Percentiles rank a stretch among this genome's conserved stretches.
phyloP scores from a whole-genome alignment of 2,888 invertebrate species.

The Papilio protenor region DNA sequence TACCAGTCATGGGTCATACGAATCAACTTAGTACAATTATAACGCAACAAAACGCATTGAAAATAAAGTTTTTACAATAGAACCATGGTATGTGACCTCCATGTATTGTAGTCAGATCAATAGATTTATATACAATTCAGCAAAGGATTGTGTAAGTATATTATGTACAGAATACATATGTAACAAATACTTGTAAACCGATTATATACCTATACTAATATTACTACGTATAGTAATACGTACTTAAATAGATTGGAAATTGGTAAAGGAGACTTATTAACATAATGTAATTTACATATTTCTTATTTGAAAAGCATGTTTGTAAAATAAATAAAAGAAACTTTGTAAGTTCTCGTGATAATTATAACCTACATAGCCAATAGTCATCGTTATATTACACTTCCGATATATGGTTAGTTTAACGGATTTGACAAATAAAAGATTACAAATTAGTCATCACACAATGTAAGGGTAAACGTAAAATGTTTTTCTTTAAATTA shows the following conservation, averaged over 20 bases:
- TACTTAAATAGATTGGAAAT: no score
- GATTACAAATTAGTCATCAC: not conserved
- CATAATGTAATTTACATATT: not conserved
- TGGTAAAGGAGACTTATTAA: not conserved
- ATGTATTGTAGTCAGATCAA: slow-evolving; percentile 37
- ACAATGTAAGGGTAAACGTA: slow-evolving; percentile 2
- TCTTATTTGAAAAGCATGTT: not conserved
- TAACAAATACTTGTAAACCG: slow-evolving; percentile 13
- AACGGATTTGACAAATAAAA: not conserved
- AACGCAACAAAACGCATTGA: slow-evolving; percentile 27
- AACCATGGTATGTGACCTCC: slow-evolving; percentile 27
- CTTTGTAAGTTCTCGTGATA: not conserved
- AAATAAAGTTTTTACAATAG: slow-evolving; percentile 33
- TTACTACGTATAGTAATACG: not conserved
- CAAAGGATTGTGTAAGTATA: slow-evolving; percentile 15
- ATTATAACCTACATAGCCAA: not conserved
- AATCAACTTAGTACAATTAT: not conserved
- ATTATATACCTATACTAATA: not conserved
- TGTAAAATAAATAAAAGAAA: not conserved
- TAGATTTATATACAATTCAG: slow-evolving; percentile 29
- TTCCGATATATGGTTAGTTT: not conserved
- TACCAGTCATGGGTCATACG: not conserved
- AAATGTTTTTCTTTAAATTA: slow-evolving; percentile 26
- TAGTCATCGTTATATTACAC: not conserved
- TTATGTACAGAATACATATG: not conserved